These are phyloP conservation scores for Tapirus terrestris DNA, from an alignment of 2,113 vertebrate species.

Conservation along the genomic window DNA sequence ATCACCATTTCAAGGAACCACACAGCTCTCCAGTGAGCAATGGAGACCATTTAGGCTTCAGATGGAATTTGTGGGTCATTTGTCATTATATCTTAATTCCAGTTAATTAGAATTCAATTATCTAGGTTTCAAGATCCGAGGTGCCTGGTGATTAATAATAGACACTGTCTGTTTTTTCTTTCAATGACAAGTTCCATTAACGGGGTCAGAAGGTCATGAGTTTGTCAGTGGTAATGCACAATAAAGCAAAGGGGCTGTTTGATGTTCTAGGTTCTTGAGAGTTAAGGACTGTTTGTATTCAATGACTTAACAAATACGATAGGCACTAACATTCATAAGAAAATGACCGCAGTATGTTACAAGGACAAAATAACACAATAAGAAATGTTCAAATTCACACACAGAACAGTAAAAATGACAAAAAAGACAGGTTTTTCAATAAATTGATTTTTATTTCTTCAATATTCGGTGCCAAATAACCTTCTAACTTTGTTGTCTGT, in stretches of 20 bases:
- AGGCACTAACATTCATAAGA: background rate
- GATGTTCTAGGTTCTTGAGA: background rate
- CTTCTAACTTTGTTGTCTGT: background rate
- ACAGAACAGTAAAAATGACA: background rate
- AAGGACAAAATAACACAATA: background rate
- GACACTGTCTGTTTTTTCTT: background rate
- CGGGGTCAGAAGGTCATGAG: background rate
- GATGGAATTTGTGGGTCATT: background rate
- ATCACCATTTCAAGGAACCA: background rate
- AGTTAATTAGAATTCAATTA: background rate
- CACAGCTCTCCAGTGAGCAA: background rate
- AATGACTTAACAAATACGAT: background rate
- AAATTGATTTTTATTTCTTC: conserved; percentile 1
- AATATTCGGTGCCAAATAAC: background rate
- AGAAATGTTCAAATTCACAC: background rate
- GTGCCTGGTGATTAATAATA: background rate
- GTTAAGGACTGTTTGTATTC: background rate
- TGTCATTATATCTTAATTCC: background rate
- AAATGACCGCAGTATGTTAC: background rate
- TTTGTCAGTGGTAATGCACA: background rate
- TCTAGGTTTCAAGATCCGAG: background rate
- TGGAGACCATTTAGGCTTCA: background rate
- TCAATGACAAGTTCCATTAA: background rate
- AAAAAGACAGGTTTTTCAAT: background rate
- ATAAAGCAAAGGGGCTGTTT: background rate